A percentile compares a stretch with the other conserved stretches of the same genome.
Evolutionary conservation across 2,888 invertebrate species (phyloP).

Genomic region (Morpho helenor): DNA sequence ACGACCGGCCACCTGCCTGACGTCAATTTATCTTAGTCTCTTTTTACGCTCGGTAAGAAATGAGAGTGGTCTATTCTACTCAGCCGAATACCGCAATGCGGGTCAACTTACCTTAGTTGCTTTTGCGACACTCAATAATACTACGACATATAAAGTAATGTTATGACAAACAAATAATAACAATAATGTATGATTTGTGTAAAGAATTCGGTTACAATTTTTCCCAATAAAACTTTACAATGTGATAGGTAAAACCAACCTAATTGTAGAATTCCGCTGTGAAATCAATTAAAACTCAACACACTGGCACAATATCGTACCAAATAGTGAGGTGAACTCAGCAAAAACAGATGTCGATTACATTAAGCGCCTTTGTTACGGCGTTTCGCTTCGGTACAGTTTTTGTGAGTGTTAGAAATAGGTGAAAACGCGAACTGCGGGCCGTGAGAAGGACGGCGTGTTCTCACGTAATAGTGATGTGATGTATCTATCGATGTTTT

Average conservation of each 20-base stretch:
- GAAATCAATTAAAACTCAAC: conserved; percentile 10
- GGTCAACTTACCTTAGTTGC: no score
- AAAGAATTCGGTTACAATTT: no score
- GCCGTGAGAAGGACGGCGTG: conserved; percentile 55
- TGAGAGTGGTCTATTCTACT: no score
- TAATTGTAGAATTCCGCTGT: conserved; percentile 11
- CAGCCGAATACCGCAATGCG: no score
- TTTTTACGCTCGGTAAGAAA: no score
- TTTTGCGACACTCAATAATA: no score
- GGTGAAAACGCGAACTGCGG: conserved; percentile 61
- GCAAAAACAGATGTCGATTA: conserved; percentile 49
- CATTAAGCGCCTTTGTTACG: conserved; percentile 47
- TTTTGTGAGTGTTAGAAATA: conserved; percentile 64
- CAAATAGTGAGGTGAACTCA: conserved; percentile 35
- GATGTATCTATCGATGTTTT: conserved; percentile 7
- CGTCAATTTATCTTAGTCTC: no score
- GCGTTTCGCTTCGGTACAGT: conserved; percentile 43
- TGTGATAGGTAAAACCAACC: no score
- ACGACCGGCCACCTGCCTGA: no score
- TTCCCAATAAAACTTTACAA: not conserved
- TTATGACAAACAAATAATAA: no score
- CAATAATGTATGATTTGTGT: no score
- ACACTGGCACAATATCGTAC: conserved; percentile 28
- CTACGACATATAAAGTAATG: no score
- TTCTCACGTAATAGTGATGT: conserved; percentile 47